Evolutionary conservation across 2,888 invertebrate species (phyloP).

Genomic region (Calameuta filiformis): DNA sequence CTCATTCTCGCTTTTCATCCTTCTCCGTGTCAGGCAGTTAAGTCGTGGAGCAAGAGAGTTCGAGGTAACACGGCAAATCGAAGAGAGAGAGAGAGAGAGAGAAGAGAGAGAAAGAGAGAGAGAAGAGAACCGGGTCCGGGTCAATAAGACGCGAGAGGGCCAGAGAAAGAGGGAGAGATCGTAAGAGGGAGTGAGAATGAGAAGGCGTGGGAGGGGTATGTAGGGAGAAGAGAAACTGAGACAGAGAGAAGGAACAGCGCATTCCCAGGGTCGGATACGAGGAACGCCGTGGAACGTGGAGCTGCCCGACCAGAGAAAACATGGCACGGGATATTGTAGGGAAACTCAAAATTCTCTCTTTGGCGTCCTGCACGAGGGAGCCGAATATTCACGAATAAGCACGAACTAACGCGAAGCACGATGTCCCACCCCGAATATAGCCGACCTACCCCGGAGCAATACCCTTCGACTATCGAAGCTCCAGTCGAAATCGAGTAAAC

Average conservation of each 20-base stretch:
- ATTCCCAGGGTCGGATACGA: conserved; percentile 59
- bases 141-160: conserved; percentile 62
- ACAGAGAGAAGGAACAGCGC: conserved; percentile 54
- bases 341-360: neutral
- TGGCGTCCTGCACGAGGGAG: neutral
- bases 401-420: neutral
- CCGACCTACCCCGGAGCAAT: neutral
- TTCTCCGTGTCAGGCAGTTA: conserved; percentile 13
- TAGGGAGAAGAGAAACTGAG: conserved; percentile 30
- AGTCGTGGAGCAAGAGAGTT: conserved; percentile 36
- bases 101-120: conserved; percentile 39
- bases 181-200: neutral
- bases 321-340: neutral
- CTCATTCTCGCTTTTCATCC: conserved; percentile 33
- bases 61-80: conserved; percentile 44
- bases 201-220: neutral
- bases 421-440: neutral
- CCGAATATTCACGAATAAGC: neutral
- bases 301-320: neutral
- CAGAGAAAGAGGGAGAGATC: conserved; percentile 4
- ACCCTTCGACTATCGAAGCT: neutral
- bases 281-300: neutral
- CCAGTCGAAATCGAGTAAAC: neutral
- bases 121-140: conserved; percentile 64
- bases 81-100: conserved; percentile 48